Conservation (phyloP, 1,140 invertebrate genomes). For the Brachionus rubens region DNA sequence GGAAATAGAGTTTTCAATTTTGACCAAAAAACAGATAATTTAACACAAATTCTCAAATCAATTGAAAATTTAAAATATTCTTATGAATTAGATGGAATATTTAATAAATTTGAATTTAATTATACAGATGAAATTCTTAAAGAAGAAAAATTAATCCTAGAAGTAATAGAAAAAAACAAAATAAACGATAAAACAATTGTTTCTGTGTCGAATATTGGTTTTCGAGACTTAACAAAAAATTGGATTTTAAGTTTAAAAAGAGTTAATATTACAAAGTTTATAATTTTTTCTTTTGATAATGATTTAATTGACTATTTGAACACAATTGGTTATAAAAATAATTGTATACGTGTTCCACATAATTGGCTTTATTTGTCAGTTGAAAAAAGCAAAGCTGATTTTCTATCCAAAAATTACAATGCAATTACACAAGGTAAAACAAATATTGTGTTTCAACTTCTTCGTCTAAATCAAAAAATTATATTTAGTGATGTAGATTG, state of each 20-base stretch:
- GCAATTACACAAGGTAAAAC: neutral
- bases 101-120: too few species aligned
- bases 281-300: constrained; percentile 3
- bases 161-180: neutral
- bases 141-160: neutral
- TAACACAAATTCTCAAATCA: too few species aligned
- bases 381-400: neutral
- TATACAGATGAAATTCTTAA: too few species aligned
- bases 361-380: neutral
- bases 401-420: neutral
- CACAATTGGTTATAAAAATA: neutral
- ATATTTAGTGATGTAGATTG: neutral
- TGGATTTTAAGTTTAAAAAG: neutral
- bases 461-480: neutral
- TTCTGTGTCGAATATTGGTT: neutral
- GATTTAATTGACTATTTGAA: neutral
- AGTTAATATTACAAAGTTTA: neutral
- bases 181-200: neutral
- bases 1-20: too few species aligned
- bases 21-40: too few species aligned
- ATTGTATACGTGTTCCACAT: neutral
- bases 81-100: too few species aligned
- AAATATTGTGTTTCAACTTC: neutral
- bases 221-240: neutral
- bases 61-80: too few species aligned